Evolutionary conservation across 2,888 invertebrate genomes (phyloP).

Genomic region (Lydus trimaculatus): DNA sequence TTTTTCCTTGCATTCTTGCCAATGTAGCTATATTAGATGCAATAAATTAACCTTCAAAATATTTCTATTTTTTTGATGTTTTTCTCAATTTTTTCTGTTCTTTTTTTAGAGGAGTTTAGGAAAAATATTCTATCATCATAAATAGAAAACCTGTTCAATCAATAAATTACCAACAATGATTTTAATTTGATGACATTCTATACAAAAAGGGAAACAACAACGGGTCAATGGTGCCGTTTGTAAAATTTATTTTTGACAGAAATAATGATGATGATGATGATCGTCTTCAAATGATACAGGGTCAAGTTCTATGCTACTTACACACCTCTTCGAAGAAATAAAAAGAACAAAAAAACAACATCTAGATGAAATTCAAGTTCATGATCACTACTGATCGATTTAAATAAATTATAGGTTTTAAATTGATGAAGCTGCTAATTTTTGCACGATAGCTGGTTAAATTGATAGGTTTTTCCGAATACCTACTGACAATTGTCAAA

Average conservation of each 20-base stretch:
- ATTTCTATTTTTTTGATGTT: background rate
- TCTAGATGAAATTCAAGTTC: background rate
- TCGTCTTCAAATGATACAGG: background rate
- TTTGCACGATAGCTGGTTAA: background rate
- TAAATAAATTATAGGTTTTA: background rate
- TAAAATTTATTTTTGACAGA: background rate
- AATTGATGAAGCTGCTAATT: background rate
- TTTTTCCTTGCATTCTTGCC: background rate
- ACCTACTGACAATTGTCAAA: background rate
- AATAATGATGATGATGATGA: background rate
- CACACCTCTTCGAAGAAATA: background rate
- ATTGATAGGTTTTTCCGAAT: background rate
- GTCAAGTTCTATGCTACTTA: conserved; percentile 24
- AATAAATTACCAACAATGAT: background rate
- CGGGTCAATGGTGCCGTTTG: background rate
- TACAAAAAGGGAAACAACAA: background rate
- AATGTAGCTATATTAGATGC: background rate
- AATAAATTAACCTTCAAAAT: background rate
- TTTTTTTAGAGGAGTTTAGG: background rate
- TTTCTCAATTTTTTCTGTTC: background rate
- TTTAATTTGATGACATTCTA: background rate
- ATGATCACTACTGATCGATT: background rate
- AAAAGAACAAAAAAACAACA: background rate
- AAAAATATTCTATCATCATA: background rate
- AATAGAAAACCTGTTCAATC: background rate